A percentile compares a stretch with the other conserved stretches of the same genome.
Evolutionary conservation across 2,113 vertebrate genomes (phyloP).

Genomic region (Nycticorax nycticorax): DNA sequence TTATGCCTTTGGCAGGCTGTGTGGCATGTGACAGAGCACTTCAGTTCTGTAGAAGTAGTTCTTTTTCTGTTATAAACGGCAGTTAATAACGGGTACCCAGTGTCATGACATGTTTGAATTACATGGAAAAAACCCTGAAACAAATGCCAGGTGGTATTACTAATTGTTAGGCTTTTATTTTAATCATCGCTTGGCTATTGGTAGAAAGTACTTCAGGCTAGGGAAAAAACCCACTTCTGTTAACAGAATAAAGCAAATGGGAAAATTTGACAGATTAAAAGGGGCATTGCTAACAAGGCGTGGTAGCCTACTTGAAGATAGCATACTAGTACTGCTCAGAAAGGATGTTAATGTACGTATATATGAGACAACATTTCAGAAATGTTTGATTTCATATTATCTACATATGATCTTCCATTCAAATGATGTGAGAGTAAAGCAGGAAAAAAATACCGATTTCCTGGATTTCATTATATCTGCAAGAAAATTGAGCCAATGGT

Average conservation of each 20-base stretch:
- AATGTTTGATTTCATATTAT: neutral
- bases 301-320: neutral
- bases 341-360: neutral
- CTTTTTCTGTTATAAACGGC: neutral
- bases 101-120: neutral
- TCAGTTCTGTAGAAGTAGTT: neutral
- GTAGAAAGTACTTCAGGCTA: neutral
- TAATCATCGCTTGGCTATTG: constrained; percentile 20
- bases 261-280: neutral
- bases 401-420: neutral
- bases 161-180: constrained; percentile 23
- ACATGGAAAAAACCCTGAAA: neutral
- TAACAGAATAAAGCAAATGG: neutral
- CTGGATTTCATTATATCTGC: neutral
- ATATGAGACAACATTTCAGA: neutral
- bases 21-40: neutral
- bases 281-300: neutral
- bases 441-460: neutral
- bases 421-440: neutral
- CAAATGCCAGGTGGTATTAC: neutral
- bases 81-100: neutral
- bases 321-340: neutral
- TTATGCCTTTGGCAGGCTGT: neutral
- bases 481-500: neutral
- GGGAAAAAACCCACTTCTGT: neutral